Evolutionary conservation across 1,140 invertebrate species (phyloP).

Genomic region (Augochlora pura): DNA sequence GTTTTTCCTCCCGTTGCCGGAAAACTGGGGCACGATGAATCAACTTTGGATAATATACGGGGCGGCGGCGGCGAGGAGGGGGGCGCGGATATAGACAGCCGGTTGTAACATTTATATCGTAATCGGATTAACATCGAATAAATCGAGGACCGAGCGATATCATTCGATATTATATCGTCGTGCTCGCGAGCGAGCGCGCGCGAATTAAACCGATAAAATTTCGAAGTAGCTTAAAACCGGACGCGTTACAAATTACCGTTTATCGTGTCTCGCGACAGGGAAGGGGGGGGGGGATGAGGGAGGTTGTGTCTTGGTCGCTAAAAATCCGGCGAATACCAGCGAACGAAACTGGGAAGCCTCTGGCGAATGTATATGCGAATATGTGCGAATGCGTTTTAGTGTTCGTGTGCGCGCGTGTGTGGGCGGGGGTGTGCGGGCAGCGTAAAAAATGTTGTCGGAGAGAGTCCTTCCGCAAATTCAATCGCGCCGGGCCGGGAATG

Average conservation of each 20-base stretch:
- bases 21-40: not conserved
- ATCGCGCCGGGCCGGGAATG: not conserved
- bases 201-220: conserved; percentile 34
- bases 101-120: conserved; percentile 21
- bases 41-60: conserved; percentile 6
- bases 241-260: conserved; percentile 29
- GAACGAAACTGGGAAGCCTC: too few relatives aligned
- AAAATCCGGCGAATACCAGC: not conserved
- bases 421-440: not conserved
- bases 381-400: too few relatives aligned
- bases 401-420: too few relatives aligned
- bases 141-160: conserved; percentile 2
- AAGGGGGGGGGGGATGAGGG: too few relatives aligned
- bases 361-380: too few relatives aligned
- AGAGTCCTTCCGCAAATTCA: not conserved
- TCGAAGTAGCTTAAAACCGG: conserved; percentile 42
- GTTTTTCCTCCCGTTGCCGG: not conserved
- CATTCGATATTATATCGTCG: conserved; percentile 36
- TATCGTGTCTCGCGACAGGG: not conserved
- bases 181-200: too few relatives aligned
- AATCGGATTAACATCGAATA: conserved; percentile 39
- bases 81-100: not conserved
- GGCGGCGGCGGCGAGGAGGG: too few relatives aligned
- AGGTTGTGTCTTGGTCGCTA: not conserved
- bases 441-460: not conserved